Conservation (phyloP, 2,888 invertebrate species). For the Drosophila lutescens region DNA sequence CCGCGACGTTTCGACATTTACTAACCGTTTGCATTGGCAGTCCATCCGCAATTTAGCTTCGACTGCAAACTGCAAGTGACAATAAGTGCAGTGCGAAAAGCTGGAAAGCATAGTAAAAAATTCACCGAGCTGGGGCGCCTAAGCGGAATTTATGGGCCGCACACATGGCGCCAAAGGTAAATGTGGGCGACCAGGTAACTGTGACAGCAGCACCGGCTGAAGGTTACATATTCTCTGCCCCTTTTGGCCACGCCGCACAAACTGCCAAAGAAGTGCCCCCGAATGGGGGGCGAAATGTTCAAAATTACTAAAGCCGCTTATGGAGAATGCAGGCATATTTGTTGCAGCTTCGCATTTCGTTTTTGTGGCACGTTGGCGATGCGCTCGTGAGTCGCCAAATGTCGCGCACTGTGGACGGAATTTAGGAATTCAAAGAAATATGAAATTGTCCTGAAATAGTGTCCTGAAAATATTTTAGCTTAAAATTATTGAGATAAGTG, state of each 20-base stretch:
- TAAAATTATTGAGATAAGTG: no score
- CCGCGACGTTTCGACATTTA: constrained; percentile 68
- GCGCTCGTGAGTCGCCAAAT: constrained; percentile 33
- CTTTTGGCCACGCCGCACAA: constrained; percentile 28
- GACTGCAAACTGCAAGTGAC: constrained; percentile 44
- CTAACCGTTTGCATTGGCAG: constrained; percentile 50
- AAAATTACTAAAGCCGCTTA: constrained; percentile 82
- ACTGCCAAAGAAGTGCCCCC: constrained; percentile 35
- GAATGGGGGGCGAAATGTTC: constrained; percentile 41
- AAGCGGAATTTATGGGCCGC: constrained; percentile 62
- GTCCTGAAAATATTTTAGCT: background rate
- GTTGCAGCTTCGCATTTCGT: constrained; percentile 33
- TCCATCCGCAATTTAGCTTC: constrained; percentile 35
- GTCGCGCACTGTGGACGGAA: background rate
- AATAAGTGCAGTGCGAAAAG: constrained; percentile 43
- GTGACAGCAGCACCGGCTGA: constrained; percentile 48
- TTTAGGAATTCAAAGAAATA: background rate
- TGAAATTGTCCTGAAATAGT: no score
- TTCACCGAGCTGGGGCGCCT: constrained; percentile 31
- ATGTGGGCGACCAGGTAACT: constrained; percentile 68
- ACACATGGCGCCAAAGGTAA: constrained; percentile 60
- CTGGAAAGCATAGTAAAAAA: constrained; percentile 43
- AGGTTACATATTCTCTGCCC: constrained; percentile 38
- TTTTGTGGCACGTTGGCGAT: constrained; percentile 34
- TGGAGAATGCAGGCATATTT: constrained; percentile 31